These are phyloP conservation scores for Ancistrus triradiatus DNA, from an alignment of 2,113 vertebrate species.

Conservation along the genomic window DNA sequence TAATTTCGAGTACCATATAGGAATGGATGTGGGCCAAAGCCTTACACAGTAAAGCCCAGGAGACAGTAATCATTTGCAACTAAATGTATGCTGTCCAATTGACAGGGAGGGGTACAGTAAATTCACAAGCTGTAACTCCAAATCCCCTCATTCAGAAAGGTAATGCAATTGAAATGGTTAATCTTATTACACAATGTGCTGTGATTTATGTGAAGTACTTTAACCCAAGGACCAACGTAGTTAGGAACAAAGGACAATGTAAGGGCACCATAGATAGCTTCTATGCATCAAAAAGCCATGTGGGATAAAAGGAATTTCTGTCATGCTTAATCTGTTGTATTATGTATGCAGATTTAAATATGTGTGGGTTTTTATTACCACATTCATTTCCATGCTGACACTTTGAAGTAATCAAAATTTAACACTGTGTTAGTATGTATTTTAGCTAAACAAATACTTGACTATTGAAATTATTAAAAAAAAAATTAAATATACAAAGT, in stretches of 20 bases:
- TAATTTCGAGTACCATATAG: slow-evolving; percentile 40
- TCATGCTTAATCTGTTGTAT: no score
- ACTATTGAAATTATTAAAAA: no score
- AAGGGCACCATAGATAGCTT: slow-evolving; percentile 27
- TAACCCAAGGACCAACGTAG: slow-evolving; percentile 15
- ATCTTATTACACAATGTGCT: slow-evolving; percentile 27
- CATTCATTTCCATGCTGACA: no score
- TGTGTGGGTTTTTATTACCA: no score
- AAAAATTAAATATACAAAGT: no score
- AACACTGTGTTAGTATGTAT: no score
- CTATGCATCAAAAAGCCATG: slow-evolving; percentile 9
- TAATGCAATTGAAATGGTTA: slow-evolving; percentile 38
- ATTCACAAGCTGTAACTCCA: slow-evolving; percentile 34
- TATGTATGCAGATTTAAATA: no score
- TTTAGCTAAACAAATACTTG: no score
- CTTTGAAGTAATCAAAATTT: no score
- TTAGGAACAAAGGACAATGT: slow-evolving; percentile 39
- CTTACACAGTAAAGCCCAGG: slow-evolving; percentile 28
- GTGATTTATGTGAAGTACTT: slow-evolving; percentile 48
- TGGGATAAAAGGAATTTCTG: background rate
- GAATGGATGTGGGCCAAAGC: slow-evolving; percentile 40
- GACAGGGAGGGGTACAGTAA: slow-evolving; percentile 48
- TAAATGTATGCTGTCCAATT: slow-evolving; percentile 51
- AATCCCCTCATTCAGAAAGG: slow-evolving; percentile 33
- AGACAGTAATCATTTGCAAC: slow-evolving; percentile 52